Evolutionary conservation across 1,140 invertebrate species (phyloP), one percentile per base, ranked within the genome.

Genomic region (Drosophila ambigua): DNA sequence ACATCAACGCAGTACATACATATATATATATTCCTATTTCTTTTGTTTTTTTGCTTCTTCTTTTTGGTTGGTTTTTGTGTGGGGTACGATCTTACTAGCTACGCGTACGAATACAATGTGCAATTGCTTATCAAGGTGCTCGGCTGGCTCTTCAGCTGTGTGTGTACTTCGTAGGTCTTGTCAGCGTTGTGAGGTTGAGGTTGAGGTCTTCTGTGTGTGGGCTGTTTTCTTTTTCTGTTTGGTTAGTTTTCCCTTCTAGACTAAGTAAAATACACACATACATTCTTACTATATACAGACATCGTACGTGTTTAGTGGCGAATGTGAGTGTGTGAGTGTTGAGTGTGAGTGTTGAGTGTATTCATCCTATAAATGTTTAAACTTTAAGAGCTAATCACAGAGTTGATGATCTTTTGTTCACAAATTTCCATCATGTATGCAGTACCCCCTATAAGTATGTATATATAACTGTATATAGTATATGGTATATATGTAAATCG

Each of bases 361-460:
- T 51, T 48, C 6, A 11, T 57, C 46, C 77, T 77, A 81, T 81
- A 81, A 83, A 75, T 60, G 63, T 77, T 79, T 80, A 76, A 85
- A 82, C 79, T 84, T 89, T 90, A 88, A 90, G 79, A 90, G 79
- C 87, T 90, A 90, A 90, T 90, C 87, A 90, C 87, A 90, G 87
- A 90, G 88, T 90, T 90, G 87, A 90, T 90, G 87, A 90, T 90
- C 83, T 77, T 87, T 87, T 77, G 63, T 90, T 89, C 69, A 84
- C 85, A 89, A 74, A 80, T 88, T 85, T 81, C 65, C 81, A 89
- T 84, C 72, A 77, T 83, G 62, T 71, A 87, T 65, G 77, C 74
- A 72, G 67, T 81, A 72, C 64, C 62, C 62, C 73, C 64, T 79
- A 68, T 72, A 78, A 72, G 57, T 74, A 71, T 45, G 23, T 61